A percentile compares a stretch with the other conserved stretches of the same genome.
Evolutionary conservation across 2,113 vertebrate genomes (phyloP).

Genomic region (Acrocephalus kingi): DNA sequence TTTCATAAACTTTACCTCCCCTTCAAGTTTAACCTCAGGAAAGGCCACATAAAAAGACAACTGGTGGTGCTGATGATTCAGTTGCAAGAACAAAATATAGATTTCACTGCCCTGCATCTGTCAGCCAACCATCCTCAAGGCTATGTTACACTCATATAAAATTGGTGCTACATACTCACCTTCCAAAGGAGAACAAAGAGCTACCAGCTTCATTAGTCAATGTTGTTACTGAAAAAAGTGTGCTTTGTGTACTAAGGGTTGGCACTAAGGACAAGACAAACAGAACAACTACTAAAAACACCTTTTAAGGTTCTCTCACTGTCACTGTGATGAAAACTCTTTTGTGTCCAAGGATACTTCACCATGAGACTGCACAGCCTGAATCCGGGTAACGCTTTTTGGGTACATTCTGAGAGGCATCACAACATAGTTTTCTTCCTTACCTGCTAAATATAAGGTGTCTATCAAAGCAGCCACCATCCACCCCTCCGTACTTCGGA

Average conservation of each 20-base stretch:
- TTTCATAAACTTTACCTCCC: neutral
- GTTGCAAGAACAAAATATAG: neutral
- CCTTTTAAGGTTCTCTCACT: neutral
- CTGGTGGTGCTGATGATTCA: neutral
- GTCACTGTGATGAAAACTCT: neutral
- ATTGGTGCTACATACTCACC: neutral
- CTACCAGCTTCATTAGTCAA: neutral
- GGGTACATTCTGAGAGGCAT: neutral
- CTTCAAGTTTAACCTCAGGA: neutral
- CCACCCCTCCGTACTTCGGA: conserved; percentile 97
- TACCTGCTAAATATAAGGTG: conserved; percentile 99
- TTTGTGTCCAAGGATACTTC: neutral
- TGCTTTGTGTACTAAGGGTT: neutral
- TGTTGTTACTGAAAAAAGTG: neutral
- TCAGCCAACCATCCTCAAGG: neutral
- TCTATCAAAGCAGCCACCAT: conserved; percentile 97
- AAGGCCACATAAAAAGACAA: neutral
- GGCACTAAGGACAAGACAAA: neutral
- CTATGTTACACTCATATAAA: neutral
- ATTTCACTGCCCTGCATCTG: neutral
- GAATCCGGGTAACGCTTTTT: neutral
- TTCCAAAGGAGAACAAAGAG: neutral
- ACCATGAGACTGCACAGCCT: neutral
- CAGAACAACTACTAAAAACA: neutral
- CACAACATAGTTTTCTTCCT: conserved; percentile 25